phyloP scores from a whole-genome alignment of 2,113 vertebrate genomes.

The Myocastor coypus region DNA sequence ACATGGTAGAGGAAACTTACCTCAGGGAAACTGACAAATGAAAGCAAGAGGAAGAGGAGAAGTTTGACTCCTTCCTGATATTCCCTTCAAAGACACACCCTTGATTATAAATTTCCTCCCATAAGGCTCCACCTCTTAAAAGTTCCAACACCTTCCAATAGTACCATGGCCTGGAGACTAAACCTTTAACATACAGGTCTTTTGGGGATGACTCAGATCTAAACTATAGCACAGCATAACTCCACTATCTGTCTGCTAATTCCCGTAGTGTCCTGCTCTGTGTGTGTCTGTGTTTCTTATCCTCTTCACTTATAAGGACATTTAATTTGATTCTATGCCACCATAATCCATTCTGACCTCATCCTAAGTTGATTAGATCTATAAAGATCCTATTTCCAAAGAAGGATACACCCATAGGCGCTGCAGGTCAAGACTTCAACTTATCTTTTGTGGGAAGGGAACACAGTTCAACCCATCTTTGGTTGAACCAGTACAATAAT shows the following conservation, averaged over 20 bases:
- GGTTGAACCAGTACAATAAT: not conserved
- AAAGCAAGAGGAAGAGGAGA: not conserved
- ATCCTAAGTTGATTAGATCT: not conserved
- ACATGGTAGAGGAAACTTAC: not conserved
- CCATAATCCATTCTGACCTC: not conserved
- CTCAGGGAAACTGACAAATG: too few relatives aligned
- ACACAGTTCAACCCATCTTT: not conserved
- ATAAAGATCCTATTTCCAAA: not conserved
- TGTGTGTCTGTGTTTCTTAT: not conserved
- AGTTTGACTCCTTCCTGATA: too few relatives aligned
- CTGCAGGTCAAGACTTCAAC: not conserved
- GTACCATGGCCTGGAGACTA: too few relatives aligned
- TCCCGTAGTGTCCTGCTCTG: not conserved
- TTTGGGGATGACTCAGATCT: not conserved
- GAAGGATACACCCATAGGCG: not conserved
- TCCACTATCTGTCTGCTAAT: not conserved
- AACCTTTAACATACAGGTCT: too few relatives aligned
- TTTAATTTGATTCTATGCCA: not conserved
- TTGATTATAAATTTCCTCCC: not conserved
- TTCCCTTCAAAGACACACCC: not conserved
- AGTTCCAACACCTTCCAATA: too few relatives aligned
- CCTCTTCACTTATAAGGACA: not conserved
- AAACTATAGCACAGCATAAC: not conserved
- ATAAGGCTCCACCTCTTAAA: not conserved
- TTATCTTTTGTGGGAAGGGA: not conserved